Conservation (phyloP, 53 echinoderm and acorn worm genomes). For the Echinometra lucunter region DNA sequence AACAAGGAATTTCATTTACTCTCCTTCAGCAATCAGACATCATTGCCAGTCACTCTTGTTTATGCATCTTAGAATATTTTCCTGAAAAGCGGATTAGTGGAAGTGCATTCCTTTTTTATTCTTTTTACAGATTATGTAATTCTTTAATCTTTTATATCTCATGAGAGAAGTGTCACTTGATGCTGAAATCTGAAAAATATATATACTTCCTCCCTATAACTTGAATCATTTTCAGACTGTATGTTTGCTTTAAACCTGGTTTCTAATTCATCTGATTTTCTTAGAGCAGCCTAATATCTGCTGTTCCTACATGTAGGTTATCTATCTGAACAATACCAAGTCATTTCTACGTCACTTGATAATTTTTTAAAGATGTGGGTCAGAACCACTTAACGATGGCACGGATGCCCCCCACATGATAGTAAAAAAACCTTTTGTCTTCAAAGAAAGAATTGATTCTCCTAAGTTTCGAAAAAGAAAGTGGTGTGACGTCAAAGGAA, state of each 20-base stretch:
- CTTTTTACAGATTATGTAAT: not conserved
- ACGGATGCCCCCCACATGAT: not conserved
- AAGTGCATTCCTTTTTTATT: not conserved
- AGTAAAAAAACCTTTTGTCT: not conserved
- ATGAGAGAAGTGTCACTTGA: not conserved
- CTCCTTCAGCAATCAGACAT: not conserved
- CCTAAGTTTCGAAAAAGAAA: slow-evolving; percentile 47
- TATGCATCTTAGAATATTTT: not conserved
- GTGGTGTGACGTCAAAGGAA: slow-evolving; percentile 41
- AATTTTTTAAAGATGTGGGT: slow-evolving; percentile 37
- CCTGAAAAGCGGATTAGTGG: not conserved
- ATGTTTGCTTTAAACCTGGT: not conserved
- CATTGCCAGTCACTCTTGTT: not conserved
- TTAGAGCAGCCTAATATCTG: no score
- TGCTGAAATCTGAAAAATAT: not conserved
- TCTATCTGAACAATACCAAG: not conserved
- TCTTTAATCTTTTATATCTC: not conserved
- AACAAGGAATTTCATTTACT: no score
- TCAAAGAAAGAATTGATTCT: slow-evolving; percentile 18
- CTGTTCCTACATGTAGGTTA: no score
- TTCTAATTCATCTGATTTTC: not conserved
- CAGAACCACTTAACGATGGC: slow-evolving; percentile 29
- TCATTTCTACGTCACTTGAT: not conserved
- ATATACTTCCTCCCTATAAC: not conserved
- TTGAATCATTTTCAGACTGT: not conserved